Evolutionary conservation across 2,113 vertebrate species (phyloP).

Genomic region (Osmerus mordax): DNA sequence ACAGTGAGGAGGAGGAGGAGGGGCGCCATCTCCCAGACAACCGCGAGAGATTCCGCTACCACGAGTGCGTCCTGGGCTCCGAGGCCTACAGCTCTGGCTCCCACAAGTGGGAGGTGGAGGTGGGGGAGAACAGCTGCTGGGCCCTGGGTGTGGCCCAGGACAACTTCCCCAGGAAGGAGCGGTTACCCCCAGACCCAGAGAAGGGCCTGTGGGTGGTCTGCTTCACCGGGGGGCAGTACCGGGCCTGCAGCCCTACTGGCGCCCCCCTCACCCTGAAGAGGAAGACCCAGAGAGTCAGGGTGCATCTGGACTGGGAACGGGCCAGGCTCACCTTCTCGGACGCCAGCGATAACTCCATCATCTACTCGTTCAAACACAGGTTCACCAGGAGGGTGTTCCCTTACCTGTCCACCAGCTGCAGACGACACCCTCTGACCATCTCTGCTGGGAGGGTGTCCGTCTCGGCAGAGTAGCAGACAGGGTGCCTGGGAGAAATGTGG

Average conservation of each 20-base stretch:
- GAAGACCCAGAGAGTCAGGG: conserved; percentile 45
- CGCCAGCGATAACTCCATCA: conserved; percentile 49
- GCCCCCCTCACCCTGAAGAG: conserved; percentile 36
- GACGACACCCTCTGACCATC: conserved; percentile 45
- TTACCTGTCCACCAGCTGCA: conserved; percentile 56
- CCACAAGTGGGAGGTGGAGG: conserved; percentile 56
- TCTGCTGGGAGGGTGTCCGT: conserved; percentile 48
- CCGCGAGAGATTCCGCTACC: conserved; percentile 48
- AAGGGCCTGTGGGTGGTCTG: conserved; percentile 51
- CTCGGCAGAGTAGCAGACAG: conserved; percentile 35
- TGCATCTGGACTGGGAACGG: conserved; percentile 61
- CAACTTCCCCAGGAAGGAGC: conserved; percentile 40
- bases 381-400: conserved; percentile 49
- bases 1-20: conserved; percentile 36
- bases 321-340: conserved; percentile 58
- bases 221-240: conserved; percentile 42
- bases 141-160: conserved; percentile 56
- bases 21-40: conserved; percentile 50
- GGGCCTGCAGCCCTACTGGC: conserved; percentile 32
- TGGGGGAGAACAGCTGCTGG: conserved; percentile 44
- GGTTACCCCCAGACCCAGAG: conserved; percentile 41
- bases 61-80: conserved; percentile 49
- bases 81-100: conserved; percentile 43
- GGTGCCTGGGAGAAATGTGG: no score
- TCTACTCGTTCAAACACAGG: conserved; percentile 52